phyloP scores from a whole-genome alignment of 2,113 vertebrate genomes.

The Myocastor coypus region DNA sequence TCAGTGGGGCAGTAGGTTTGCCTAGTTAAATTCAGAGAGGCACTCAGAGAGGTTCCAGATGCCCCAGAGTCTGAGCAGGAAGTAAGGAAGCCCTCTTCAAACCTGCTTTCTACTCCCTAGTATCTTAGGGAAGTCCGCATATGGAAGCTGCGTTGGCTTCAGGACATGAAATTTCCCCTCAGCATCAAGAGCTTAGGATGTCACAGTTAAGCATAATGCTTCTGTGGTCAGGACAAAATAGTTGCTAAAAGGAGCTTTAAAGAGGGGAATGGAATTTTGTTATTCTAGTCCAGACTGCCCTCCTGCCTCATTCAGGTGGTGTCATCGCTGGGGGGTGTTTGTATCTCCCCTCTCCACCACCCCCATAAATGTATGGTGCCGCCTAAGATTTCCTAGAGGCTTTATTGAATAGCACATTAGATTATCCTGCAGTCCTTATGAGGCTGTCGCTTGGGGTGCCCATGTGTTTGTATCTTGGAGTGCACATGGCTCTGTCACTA shows the following conservation, averaged over 20 bases:
- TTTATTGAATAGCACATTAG: not conserved
- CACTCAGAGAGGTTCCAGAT: not conserved
- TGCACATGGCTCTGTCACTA: not conserved
- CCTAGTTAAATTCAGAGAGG: not conserved
- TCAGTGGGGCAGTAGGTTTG: not conserved
- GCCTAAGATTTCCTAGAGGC: not conserved
- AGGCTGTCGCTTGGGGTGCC: not conserved
- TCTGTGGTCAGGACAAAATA: not conserved
- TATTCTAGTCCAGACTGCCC: not conserved
- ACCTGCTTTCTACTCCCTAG: not conserved
- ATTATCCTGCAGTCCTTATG: not conserved
- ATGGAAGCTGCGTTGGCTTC: not conserved
- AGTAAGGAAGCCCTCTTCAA: not conserved
- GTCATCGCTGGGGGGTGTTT: not conserved
- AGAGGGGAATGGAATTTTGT: not conserved
- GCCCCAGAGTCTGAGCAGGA: not conserved
- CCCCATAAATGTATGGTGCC: not conserved
- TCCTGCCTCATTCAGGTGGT: not conserved
- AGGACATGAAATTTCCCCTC: not conserved
- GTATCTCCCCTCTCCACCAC: too few species aligned
- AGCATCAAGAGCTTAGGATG: not conserved
- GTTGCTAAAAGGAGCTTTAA: not conserved
- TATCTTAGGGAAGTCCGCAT: not conserved
- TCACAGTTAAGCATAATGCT: not conserved
- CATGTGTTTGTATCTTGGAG: not conserved